Conservation (phyloP, 2,888 invertebrate species). For the Busseola fusca region DNA sequence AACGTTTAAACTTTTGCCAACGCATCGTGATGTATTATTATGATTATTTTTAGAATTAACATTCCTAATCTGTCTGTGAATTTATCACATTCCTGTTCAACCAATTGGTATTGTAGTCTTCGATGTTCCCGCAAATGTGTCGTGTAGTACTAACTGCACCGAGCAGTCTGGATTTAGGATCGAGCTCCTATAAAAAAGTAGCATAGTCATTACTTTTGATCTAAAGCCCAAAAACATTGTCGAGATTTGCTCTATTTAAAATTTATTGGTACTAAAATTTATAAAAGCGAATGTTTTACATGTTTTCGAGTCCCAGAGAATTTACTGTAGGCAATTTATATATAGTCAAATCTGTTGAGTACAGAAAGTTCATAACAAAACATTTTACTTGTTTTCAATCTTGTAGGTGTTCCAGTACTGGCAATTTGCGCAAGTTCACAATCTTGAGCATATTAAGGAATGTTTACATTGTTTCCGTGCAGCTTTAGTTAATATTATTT, state of each 20-base stretch:
- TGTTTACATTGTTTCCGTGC: slow-evolving; percentile 64
- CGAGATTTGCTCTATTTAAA: slow-evolving; percentile 21
- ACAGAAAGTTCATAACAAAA: slow-evolving; percentile 6
- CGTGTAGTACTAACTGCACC: neutral
- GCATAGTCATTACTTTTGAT: slow-evolving; percentile 26
- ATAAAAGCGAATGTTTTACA: slow-evolving; percentile 17
- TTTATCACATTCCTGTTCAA: slow-evolving; percentile 22
- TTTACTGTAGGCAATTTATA: slow-evolving; percentile 9
- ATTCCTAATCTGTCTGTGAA: slow-evolving; percentile 50
- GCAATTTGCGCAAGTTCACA: slow-evolving; percentile 48
- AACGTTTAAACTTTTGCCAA: slow-evolving; percentile 67
- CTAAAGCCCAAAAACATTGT: slow-evolving; percentile 10
- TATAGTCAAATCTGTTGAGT: slow-evolving; percentile 14
- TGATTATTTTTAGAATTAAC: slow-evolving; percentile 51
- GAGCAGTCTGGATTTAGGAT: slow-evolving; percentile 17
- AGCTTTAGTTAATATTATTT: slow-evolving; percentile 53
- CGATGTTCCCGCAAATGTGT: neutral
- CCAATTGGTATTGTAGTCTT: slow-evolving; percentile 7
- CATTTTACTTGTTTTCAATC: slow-evolving; percentile 25
- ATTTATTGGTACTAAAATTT: slow-evolving; percentile 41
- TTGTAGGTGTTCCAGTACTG: slow-evolving; percentile 33
- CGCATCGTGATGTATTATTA: slow-evolving; percentile 54
- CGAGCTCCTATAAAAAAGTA: slow-evolving; percentile 28
- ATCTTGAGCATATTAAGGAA: slow-evolving; percentile 56
- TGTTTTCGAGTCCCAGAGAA: slow-evolving; percentile 20